Evolutionary conservation across 2,113 vertebrate genomes (phyloP), one percentile per base, ranked within the genome.

Genomic region (Semicossyphus pulcher): DNA sequence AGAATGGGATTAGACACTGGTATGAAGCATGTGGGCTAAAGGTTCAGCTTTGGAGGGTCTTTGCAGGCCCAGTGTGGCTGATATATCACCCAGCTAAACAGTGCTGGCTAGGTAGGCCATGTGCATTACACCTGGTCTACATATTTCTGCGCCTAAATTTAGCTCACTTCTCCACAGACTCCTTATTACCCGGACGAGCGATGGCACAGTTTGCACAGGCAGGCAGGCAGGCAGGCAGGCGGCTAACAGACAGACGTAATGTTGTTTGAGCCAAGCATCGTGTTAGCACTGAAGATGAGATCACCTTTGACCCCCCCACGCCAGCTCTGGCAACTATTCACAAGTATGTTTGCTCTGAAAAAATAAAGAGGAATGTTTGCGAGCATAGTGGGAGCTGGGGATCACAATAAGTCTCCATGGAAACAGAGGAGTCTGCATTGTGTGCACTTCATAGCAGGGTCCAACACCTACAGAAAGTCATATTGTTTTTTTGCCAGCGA

Each of bases 401-500:
- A 86, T 84, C 65, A 71, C 68, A 82, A 79, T 76, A 73, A 53
- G 87, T 92, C 89, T 86, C 89, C 90, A 90, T 91, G 85, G 91
- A 91, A 92, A 92, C 91, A 86, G 81, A 85, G 81, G 45, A 72
- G 76, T 41, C 76, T 65, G 83, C 60, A 68, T 75, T 73, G 74
- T 78, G 69, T 82, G 66, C 61, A 76, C 76, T 84, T 79, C 58
- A 69, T 70, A 79, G 80, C 41, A 61, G 64, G 66, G 42, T 84
- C 53, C 63, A 75, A 78, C 79, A 80, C 72, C 59, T 37, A 20
- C 54, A 76, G 77, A 34, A 68, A 63, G 41, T 68, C 49, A 76
- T 73, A 2, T 6, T 41, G 9, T 54, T 28, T 51, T 66, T 28
- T 48, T 53, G 36, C 10, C 41, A 44, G 28, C 48, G 2, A 10